Percentiles rank a stretch among this genome's conserved stretches.
phyloP scores from a whole-genome alignment of 2,113 vertebrate genomes.

The Brachyhypopomus occidentalis region DNA sequence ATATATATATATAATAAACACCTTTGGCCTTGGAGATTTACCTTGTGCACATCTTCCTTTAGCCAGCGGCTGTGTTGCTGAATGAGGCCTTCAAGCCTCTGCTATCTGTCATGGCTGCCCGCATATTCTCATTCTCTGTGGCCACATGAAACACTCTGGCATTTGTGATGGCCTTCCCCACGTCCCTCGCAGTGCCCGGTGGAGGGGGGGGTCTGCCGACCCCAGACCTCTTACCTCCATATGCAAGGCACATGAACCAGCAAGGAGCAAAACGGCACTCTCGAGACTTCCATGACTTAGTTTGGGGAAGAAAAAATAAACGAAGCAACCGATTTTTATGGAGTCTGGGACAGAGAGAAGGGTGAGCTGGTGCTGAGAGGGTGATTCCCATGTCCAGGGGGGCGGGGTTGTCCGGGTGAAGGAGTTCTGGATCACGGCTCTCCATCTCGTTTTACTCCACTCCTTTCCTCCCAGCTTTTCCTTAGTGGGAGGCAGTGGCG shows the following conservation, averaged over 20 bases:
- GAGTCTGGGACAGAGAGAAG: neutral
- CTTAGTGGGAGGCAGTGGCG: constrained; percentile 1
- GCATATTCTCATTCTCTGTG: neutral
- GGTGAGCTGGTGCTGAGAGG: constrained; percentile 31
- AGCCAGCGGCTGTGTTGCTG: neutral
- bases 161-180: too few species aligned
- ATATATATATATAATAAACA: too few species aligned
- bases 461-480: constrained; percentile 10
- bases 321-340: constrained; percentile 51
- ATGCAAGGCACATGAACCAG: constrained; percentile 23
- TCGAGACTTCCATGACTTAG: constrained; percentile 59
- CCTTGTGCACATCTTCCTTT: neutral
- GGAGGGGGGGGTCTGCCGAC: too few species aligned
- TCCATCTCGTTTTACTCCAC: constrained; percentile 58
- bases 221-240: neutral
- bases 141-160: neutral
- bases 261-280: constrained; percentile 41
- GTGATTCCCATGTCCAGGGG: constrained; percentile 48
- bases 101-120: neutral
- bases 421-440: constrained; percentile 57
- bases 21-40: neutral
- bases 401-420: constrained; percentile 50
- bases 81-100: neutral
- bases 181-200: too few species aligned
- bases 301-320: constrained; percentile 59